Percentiles rank a stretch among this genome's conserved stretches.
phyloP scores from a whole-genome alignment of 2,888 invertebrate genomes.

The Geophilus truncorum region DNA sequence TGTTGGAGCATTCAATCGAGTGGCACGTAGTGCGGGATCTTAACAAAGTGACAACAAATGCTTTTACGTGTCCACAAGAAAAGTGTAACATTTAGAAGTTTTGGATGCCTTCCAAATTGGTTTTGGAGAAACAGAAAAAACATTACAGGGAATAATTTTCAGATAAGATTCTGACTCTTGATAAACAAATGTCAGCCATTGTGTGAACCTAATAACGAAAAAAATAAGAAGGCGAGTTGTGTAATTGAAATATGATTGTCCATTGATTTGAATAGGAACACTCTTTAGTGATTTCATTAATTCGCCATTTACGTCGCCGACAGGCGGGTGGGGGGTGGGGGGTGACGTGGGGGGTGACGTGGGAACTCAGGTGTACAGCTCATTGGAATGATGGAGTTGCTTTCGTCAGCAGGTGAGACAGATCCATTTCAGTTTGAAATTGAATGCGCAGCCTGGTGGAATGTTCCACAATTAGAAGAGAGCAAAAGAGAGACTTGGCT shows the following conservation, averaged over 20 bases:
- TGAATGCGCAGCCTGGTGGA: constrained; percentile 14
- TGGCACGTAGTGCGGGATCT: neutral
- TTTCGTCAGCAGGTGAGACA: constrained; percentile 10
- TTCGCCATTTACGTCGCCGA: neutral
- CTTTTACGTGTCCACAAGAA: neutral
- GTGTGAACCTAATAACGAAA: neutral
- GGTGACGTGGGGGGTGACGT: no score
- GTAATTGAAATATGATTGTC: constrained; percentile 8
- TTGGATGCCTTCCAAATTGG: neutral
- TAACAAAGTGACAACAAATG: constrained; percentile 8
- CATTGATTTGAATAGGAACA: neutral
- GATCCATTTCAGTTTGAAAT: constrained; percentile 17
- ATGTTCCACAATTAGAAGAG: constrained; percentile 7
- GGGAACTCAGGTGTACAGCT: no score
- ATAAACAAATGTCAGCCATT: neutral
- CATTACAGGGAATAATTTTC: no score
- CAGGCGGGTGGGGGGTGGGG: neutral
- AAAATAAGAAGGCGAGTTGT: neutral
- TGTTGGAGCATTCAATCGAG: neutral
- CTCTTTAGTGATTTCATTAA: neutral
- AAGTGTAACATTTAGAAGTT: constrained; percentile 13
- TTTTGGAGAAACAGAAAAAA: neutral
- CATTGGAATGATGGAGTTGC: constrained; percentile 10
- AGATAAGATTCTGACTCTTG: neutral
- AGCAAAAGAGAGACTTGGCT: constrained; percentile 11